Evolutionary conservation across 2,888 invertebrate genomes (phyloP), one percentile per base, ranked within the genome.

Genomic region (Podabrus alpinus): DNA sequence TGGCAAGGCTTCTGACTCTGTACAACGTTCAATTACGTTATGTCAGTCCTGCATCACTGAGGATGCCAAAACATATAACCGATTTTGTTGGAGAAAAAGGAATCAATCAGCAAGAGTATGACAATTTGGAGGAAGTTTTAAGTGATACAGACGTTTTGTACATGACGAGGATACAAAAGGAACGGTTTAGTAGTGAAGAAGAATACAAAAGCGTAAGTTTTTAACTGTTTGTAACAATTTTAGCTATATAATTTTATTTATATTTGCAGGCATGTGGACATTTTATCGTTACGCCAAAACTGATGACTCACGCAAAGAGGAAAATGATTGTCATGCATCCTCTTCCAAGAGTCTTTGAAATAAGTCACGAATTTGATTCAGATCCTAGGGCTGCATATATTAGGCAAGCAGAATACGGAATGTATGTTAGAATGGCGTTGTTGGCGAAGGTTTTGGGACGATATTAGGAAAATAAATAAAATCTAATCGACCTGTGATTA

Each of bases 321-420:
- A 95, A 94, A 80, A 98, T 97, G 94, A 94, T 97, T 10, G 98
- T 99, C 13, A 94, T 99, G 94, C 99, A 99, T 88, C 99, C 99
- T 0, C 88, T 99, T 77, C 99, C 99, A 0, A 91, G 99, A 62
- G 93, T 97, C 0, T 94, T 95, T 84, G 99, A 99, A 89, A 98
- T 99, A 81, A 97, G 97, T 80, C 90, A 95, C 0, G 96, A 97
- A 81, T 95, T 99, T 82, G 99, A 99, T 88, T 93, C 93, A 0
- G 99, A 99, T 88, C 97, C 97, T 0, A 90, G 99, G 68, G 99
- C 99, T 0, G 99, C 98, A 0, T 99, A 99, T 88, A 99, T 99
- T 91, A 91, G 99, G 16, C 99, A 99, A 88, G 98, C 97, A 0
- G 97, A 98, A 86, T 95, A 96, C 85, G 99, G 99, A 78, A 95